Evolutionary conservation across 2,888 invertebrate genomes (phyloP), one percentile per base, ranked within the genome.

Genomic region (Axea sp.): DNA sequence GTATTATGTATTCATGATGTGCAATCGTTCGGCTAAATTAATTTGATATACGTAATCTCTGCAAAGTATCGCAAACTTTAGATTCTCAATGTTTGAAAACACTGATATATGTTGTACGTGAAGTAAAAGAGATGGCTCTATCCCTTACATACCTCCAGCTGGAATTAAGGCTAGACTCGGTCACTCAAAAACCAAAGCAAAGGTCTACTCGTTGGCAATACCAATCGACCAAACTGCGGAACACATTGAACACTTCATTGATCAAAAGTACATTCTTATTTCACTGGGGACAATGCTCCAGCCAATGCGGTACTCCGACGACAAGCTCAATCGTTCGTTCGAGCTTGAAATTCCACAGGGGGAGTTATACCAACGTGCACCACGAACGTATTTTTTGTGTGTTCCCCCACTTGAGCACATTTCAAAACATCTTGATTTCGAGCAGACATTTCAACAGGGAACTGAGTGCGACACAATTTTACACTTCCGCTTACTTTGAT

Each of bases 41-140:
- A 19, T 19, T 3, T 19, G 19, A 2, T 19, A n/a, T 19, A 19
- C 19, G 4, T 62, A 30, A 22, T 39, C 24, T 47, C 47, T 33
- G 7, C 19, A 22, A 33, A 31, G 19, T 15, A 45, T 53, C 28
- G 47, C 43, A 74, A 69, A 79, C 60, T 69, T 77, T 78, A 64
- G 77, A 77, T 80, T 82, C 81, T 82, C 82, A 77, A 80, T 80
- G 81, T 82, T 82, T 82, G 82, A 83, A 83, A 83, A 82, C 83
- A 82, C 83, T 83, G 83, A 83, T 83, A 80, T 81, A 83, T 82
- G 76, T 68, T 67, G 71, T 76, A 75, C 75, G 55, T 78, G 76
- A 73, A 47, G 1, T 65, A 26, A 73, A 75, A 81, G 74, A 75
- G 80, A 80, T 83, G 83, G 81, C 84, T 82, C 83, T 82, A 79